Evolutionary conservation across 1,140 invertebrate species (phyloP), one percentile per base, ranked within the genome.

Genomic region (Tetramorium simillimum): DNA sequence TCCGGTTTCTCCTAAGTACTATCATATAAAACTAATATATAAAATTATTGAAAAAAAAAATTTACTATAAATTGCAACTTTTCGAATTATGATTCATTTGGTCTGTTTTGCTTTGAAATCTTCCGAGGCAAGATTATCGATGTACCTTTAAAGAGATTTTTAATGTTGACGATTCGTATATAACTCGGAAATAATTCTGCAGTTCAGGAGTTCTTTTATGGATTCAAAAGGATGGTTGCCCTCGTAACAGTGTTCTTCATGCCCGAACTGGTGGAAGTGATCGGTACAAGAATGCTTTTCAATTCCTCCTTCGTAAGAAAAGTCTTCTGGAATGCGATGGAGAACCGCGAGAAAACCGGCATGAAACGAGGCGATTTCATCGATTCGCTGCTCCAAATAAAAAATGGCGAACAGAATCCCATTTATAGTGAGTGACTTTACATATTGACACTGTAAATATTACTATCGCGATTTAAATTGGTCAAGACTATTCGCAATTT

Each of bases 141-240:
- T n/a, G 14, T 18, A 51, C 21, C 16, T 33, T 73, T 33, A 56
- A 21, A 53, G 37, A 53, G 6, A 73, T 16, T 37, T 18, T 56
- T 3, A n/a, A 85, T 10, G 18, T 18, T 37, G 33, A 40, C 16
- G n/a, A 40, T n/a, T n/a, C 16, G 33, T 37, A 33, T 53, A 18
- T 24, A 63, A 77, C 5, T 77, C 6, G 6, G 10, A 28, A n/a
- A 63, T 77, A 24, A n/a, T 80, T 70, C 85, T 92, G 9, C 86
- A 94, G 93, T 94, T 16, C 21, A 37, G 2, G 87, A 93, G 46
- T 94, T 94, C 40, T 94, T 94, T 40, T 93, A 94, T 62, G 92
- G 92, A 51, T 93, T 94, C 40, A 94, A 93, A 37, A 87, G 93
- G 53, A 96, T 96, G 58, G 93, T 94, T 3, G 93, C 93, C 2